Evolutionary conservation across 1,140 invertebrate species (phyloP), one percentile per base, ranked within the genome.

Genomic region (Globodera rostochiensis): DNA sequence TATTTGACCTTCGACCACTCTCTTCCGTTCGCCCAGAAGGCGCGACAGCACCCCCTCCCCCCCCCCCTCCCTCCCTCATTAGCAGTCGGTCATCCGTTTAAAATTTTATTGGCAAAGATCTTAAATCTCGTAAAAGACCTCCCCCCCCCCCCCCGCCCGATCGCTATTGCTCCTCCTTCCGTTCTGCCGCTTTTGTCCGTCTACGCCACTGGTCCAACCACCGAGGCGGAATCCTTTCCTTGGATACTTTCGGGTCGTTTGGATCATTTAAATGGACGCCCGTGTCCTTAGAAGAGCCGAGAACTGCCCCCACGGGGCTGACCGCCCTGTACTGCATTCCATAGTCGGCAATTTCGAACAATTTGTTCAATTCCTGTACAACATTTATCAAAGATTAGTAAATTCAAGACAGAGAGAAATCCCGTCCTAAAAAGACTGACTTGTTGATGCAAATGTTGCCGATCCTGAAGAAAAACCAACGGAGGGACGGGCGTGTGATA

Each of bases 251-350:
- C n/a, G 74, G 53, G 19, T 73, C 79, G n/a, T 45, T 49, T 21
- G 71, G 69, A 46, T 80, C 74, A 3, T 15, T 46, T n/a, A 74
- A 8, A 21, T 46, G 36, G 11, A 49, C 11, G 45, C 80, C 80
- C 67, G 47, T 69, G 53, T 84, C 83, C n/a, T 46, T 74, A 6
- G 25, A 46, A 7, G 83, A 85, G 98, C 96, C 90, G 95, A 98
- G 92, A 97, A 83, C 53, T 19, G 86, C 79, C n/a, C 83, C 86
- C 21, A 87, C 85, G n/a, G 79, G 45, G 47, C 80, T 85, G 45
- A 87, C 46, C 45, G 88, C 83, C 46, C 87, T 82, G 53, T 87
- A 87, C 46, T 87, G 77, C 75, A 86, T 80, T 36, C 86, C 86
- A 73, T 87, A 87, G 81, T 87, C 86, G 6, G 86, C 86, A 57